phyloP scores from a whole-genome alignment of 1,140 invertebrate genomes.

The Physella acuta region DNA sequence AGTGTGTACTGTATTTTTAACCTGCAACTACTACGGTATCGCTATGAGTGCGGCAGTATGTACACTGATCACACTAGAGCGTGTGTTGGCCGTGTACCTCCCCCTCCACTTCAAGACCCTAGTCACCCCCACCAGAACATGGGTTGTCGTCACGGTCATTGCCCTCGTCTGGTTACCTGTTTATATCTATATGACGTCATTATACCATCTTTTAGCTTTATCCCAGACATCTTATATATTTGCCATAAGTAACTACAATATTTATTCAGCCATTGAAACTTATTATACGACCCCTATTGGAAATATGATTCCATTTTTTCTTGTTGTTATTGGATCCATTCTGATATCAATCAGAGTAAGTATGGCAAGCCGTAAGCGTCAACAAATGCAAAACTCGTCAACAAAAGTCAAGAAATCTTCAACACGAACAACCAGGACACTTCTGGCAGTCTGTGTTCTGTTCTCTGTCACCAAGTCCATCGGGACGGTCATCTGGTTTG shows the following conservation, averaged over 20 bases:
- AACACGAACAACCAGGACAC: constrained; percentile 1
- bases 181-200: neutral
- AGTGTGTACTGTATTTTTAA: neutral
- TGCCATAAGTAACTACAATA: neutral
- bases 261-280: neutral
- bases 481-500: neutral
- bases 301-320: neutral
- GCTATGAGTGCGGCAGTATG: neutral
- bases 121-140: neutral
- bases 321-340: neutral
- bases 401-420: neutral
- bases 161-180: neutral
- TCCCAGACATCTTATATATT: neutral
- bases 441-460: neutral
- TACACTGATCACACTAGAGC: neutral
- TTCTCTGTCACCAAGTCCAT: constrained; percentile 3
- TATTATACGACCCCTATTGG: neutral
- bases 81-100: neutral
- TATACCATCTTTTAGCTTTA: neutral
- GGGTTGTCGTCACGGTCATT: neutral
- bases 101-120: constrained; percentile 1
- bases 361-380: neutral
- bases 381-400: neutral
- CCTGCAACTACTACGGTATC: neutral
- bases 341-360: neutral